Evolutionary conservation across 30 jellyfish, hydroid and myxozoan species (phyloP).

Genomic region (Rhopilema esculentum): DNA sequence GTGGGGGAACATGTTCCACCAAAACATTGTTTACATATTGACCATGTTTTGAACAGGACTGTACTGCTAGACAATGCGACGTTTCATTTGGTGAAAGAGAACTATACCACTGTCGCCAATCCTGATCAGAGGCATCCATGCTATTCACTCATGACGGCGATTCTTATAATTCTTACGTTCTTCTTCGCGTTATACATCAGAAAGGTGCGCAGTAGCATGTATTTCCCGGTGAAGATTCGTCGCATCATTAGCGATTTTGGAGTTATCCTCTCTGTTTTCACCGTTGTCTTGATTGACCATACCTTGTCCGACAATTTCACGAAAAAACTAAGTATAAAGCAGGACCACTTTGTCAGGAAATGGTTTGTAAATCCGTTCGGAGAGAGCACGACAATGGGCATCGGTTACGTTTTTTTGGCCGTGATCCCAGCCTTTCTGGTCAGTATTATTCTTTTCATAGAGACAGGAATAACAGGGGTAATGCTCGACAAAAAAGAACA

Average conservation of each 20-base stretch:
- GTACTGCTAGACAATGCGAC: constrained; percentile 4
- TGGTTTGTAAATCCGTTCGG: constrained; percentile 80
- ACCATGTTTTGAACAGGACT: constrained; percentile 2
- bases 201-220: constrained; percentile 78
- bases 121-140: neutral
- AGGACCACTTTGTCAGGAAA: constrained; percentile 65
- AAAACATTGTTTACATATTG: neutral
- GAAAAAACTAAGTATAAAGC: constrained; percentile 75
- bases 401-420: constrained; percentile 60
- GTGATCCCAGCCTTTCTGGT: constrained; percentile 83
- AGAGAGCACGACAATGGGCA: constrained; percentile 1
- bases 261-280: constrained; percentile 58
- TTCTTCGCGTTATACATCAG: constrained; percentile 46
- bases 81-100: constrained; percentile 4
- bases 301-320: constrained; percentile 59
- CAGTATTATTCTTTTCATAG: constrained; percentile 79
- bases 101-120: neutral
- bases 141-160: constrained; percentile 48
- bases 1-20: constrained; percentile 3
- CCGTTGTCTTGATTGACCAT: constrained; percentile 62
- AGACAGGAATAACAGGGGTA: constrained; percentile 81
- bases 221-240: constrained; percentile 73
- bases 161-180: constrained; percentile 65
- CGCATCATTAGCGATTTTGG: constrained; percentile 86
- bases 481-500: constrained; percentile 82